Evolutionary conservation across 2,797 vertebrate species (phyloP), one percentile per base, ranked within the genome.

Genomic region (Cichlasoma orientale): DNA sequence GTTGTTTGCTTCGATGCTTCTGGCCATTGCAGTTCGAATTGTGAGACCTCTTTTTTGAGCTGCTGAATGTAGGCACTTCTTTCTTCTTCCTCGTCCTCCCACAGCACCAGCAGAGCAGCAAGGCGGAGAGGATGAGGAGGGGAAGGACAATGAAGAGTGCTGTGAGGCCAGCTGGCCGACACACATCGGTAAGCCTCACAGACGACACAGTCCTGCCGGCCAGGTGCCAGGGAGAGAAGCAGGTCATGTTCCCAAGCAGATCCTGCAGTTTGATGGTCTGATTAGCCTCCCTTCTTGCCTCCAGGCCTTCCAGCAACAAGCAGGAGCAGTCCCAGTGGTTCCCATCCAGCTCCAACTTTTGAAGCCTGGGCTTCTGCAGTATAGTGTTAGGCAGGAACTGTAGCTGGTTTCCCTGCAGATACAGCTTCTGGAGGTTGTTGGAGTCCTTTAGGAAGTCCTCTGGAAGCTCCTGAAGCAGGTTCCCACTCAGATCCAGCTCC

Each of bases 261-360:
- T 80, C 79, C 66, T 85, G 76, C 53, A 92, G 63, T 54, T 25
- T 78, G 19, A 79, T 77, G 63, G 89, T 92, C 77, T 90, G 86
- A 50, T 93, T 90, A 2, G 76, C 52, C 5, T 75, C 71, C 29
- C 3, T 19, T 70, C 77, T 86, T 2, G 76, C 83, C 66, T 92
- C 91, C 79, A 97, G 72, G 38, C 18, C 86, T 56, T 95, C 93
- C 50, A 96, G 56, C 3, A 97, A 83, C 23, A 85, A 25, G 13
- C 97, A 98, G 56, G 96, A 95, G 85, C 97, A 98, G 54, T 95
- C 95, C 96, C 96, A 96, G 36, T 82, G 95, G 86, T 98, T 98
- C 53, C 94, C 94, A 33, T 92, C 92, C 70, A 97, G 92, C 31
- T 95, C 92, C 63, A 98, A 93, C 3, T 41, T 92, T 13, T 83